Evolutionary conservation across 64 coral and sea anemone species (phyloP).

Genomic region (Stichodactyla mertensii): DNA sequence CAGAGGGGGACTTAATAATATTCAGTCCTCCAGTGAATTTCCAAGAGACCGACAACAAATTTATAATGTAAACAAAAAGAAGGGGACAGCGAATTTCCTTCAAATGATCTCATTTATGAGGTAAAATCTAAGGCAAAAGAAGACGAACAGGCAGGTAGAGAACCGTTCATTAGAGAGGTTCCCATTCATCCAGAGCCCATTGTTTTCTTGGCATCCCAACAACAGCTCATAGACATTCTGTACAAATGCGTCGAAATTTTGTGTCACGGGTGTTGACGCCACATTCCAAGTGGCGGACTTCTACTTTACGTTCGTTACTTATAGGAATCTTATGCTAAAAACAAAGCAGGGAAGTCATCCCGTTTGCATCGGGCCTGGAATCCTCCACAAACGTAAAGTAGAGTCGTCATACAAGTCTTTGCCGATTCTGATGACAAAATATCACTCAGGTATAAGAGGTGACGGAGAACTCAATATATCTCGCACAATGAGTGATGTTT

Average conservation of each 20-base stretch:
- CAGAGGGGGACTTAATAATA: conserved; percentile 6
- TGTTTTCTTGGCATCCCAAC: conserved; percentile 35
- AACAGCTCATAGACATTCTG: conserved; percentile 49
- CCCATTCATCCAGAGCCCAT: conserved; percentile 28
- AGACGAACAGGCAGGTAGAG: conserved; percentile 36
- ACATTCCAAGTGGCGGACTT: conserved; percentile 38
- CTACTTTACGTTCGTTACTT: conserved; percentile 30
- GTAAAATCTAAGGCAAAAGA: conserved; percentile 39
- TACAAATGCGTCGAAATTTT: conserved; percentile 31
- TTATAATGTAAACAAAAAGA: neutral
- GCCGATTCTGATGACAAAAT: conserved; percentile 9
- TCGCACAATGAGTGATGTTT: conserved; percentile 19
- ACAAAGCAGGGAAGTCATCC: conserved; percentile 21
- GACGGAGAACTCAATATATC: conserved; percentile 42
- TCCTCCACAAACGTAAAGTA: conserved; percentile 38
- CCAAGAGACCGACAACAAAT: neutral
- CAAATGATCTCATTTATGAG: conserved; percentile 24
- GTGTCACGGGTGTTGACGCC: conserved; percentile 20
- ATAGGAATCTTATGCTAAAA: conserved; percentile 35
- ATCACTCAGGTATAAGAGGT: neutral
- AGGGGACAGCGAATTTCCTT: neutral
- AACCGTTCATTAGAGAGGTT: conserved; percentile 5
- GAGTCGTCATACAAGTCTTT: conserved; percentile 17
- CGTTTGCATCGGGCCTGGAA: conserved; percentile 20
- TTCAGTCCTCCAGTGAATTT: conserved; percentile 4